phyloP scores from a whole-genome alignment of 2,797 vertebrate genomes.

The Onychomys arenicola region DNA sequence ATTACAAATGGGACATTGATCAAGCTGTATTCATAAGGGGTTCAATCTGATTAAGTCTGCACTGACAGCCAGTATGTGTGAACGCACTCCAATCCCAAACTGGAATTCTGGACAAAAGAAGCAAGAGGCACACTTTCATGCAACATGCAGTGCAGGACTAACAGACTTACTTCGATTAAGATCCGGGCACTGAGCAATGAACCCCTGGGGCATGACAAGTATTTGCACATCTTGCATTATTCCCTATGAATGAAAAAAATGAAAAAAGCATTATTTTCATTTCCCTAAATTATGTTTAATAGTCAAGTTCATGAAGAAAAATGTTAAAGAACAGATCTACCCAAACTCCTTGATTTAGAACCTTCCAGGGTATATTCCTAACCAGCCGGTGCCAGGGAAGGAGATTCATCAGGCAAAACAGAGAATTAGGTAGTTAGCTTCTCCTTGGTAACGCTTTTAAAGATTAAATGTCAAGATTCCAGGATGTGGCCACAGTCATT shows the following conservation, averaged over 20 bases:
- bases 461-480: slow-evolving; percentile 85
- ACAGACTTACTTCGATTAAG: slow-evolving; percentile 98
- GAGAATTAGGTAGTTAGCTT: slow-evolving; percentile 57
- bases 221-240: slow-evolving; percentile 98
- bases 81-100: slow-evolving; percentile 75
- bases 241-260: slow-evolving; percentile 88
- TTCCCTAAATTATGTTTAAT: slow-evolving; percentile 74
- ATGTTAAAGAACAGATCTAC: slow-evolving; percentile 53
- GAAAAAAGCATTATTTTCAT: slow-evolving; percentile 77
- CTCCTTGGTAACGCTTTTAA: slow-evolving; percentile 77
- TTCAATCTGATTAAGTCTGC: slow-evolving; percentile 47
- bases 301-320: slow-evolving; percentile 73
- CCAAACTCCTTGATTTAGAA: slow-evolving; percentile 68
- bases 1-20: slow-evolving; percentile 79
- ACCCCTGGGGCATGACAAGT: slow-evolving; percentile 98
- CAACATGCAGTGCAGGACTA: slow-evolving; percentile 74
- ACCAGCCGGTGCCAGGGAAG: slow-evolving; percentile 22
- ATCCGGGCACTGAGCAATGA: slow-evolving; percentile 98
- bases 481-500: slow-evolving; percentile 78
- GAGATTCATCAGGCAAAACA: slow-evolving; percentile 71
- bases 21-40: slow-evolving; percentile 47
- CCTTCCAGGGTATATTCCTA: slow-evolving; percentile 65
- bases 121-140: slow-evolving; percentile 71
- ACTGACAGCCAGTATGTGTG: slow-evolving; percentile 55
- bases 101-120: slow-evolving; percentile 72